Evolutionary conservation across 2,888 invertebrate genomes (phyloP), one percentile per base, ranked within the genome.

Genomic region (Caenorhabditis plicata): DNA sequence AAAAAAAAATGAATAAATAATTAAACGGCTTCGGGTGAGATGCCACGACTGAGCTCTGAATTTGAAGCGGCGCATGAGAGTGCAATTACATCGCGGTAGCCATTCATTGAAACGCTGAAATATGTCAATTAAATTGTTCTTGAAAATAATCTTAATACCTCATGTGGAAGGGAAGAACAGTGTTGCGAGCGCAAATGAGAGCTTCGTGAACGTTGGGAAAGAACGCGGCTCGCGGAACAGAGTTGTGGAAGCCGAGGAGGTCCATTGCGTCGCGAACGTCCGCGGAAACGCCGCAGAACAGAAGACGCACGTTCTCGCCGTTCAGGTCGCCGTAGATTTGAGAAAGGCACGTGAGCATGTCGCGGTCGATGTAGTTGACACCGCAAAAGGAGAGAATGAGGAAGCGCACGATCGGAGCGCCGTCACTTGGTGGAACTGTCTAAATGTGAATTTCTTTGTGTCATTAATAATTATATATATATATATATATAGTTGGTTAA

Each of bases 101-200:
- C 72, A 36, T 72, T 72, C 70, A 72, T 68, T 13, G 72, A 72
- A 8, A 70, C 72, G 54, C 72, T 72, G 49, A 47, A 69, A 51
- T 13, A 13, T 17, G 15, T 32, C 13, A 20, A 29, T 35, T 22
- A 17, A 23, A 20, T n/a, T 33, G 5, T 8, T 33, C 15, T 8
- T 4, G 15, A 33, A 33, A 33, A 27, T 29, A 9, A 2, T 17
- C 23, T 20, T 23, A 23, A 5, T 17, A 69, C 71, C 71, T 71
- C 67, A 64, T 71, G 39, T 69, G 71, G 33, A 71, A 67, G 19
- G 71, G 71, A 19, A 68, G 43, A 11, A 65, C 54, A 0, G 64
- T 56, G 40, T 64, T 56, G 20, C 69, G 31, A 0, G 67, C 69
- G 19, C 61, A 64, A 7, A 55, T 35, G 26, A 68, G 19, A n/a